Percentiles rank a stretch among this genome's conserved stretches.
Conservation (phyloP, 2,888 invertebrate genomes). For the Carterocephalus palaemon region DNA sequence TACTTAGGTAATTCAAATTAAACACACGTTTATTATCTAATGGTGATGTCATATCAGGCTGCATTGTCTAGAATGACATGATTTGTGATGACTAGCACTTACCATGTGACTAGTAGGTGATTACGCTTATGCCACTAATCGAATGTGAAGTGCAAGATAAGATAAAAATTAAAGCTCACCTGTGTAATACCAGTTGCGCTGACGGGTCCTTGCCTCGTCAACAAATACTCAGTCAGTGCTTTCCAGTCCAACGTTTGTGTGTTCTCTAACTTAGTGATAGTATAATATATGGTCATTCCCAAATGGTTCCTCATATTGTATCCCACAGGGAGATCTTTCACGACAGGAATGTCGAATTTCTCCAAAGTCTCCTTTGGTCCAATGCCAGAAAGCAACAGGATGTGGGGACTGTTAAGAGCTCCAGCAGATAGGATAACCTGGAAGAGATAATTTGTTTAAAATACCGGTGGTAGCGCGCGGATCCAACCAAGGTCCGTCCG, state of each 20-base stretch:
- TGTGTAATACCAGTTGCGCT: constrained; percentile 81
- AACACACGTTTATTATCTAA: too few species aligned
- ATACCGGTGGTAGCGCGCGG: not conserved
- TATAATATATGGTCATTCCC: constrained; percentile 76
- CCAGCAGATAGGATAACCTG: constrained; percentile 81
- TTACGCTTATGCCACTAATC: too few species aligned
- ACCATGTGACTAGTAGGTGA: too few species aligned
- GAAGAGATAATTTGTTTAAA: constrained; percentile 41
- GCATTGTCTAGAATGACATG: too few species aligned
- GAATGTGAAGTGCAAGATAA: too few species aligned
- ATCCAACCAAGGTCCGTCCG: too few species aligned
- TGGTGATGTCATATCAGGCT: too few species aligned
- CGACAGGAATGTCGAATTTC: constrained; percentile 77
- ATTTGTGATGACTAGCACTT: too few species aligned
- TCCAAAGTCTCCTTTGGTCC: constrained; percentile 81
- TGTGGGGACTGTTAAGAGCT: constrained; percentile 82
- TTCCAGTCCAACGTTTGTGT: constrained; percentile 78
- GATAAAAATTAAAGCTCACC: constrained; percentile 44
- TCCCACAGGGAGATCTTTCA: constrained; percentile 82
- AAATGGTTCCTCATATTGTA: constrained; percentile 83
- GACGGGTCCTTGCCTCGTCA: constrained; percentile 78
- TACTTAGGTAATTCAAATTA: too few species aligned
- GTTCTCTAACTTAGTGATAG: constrained; percentile 63
- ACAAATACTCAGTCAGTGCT: constrained; percentile 74
- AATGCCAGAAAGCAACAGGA: constrained; percentile 82